Conservation (phyloP, 2,113 vertebrate species). For the Melanotaenia duboulayi region DNA sequence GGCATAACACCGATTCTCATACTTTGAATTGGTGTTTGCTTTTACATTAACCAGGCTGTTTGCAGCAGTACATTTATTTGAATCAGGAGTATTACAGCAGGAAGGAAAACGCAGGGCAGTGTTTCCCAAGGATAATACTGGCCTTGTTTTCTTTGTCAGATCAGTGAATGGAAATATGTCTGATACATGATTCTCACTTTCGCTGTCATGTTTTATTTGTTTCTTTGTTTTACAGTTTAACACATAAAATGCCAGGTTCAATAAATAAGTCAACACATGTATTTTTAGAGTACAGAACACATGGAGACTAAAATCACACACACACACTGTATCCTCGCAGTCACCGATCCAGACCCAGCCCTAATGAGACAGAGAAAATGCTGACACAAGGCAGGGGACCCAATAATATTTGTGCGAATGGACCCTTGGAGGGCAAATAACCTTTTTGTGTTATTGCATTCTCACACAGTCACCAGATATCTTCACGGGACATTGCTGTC, state of each 20-base stretch:
- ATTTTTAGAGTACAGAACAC: too few relatives aligned
- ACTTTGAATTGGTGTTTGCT: background rate
- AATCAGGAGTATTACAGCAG: background rate
- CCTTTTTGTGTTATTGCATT: constrained; percentile 73
- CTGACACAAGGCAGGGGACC: constrained; percentile 59
- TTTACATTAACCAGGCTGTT: background rate
- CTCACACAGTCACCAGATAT: constrained; percentile 54
- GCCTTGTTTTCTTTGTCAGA: too few relatives aligned
- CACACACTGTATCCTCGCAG: background rate
- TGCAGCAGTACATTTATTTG: background rate
- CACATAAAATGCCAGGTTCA: too few relatives aligned
- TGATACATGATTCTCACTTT: too few relatives aligned
- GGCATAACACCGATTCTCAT: too few relatives aligned
- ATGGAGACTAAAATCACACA: too few relatives aligned
- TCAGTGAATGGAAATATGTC: too few relatives aligned
- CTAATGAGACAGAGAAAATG: constrained; percentile 67
- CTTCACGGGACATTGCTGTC: constrained; percentile 69
- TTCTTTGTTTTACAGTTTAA: too few relatives aligned
- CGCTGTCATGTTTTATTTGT: too few relatives aligned
- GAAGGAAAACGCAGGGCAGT: too few relatives aligned
- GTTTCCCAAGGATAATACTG: too few relatives aligned
- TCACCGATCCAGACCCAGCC: constrained; percentile 24
- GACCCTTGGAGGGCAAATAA: constrained; percentile 67
- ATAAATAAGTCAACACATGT: too few relatives aligned
- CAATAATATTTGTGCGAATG: constrained; percentile 57